Evolutionary conservation across 2,888 invertebrate species (phyloP).

Genomic region (Steinernema scapterisci): DNA sequence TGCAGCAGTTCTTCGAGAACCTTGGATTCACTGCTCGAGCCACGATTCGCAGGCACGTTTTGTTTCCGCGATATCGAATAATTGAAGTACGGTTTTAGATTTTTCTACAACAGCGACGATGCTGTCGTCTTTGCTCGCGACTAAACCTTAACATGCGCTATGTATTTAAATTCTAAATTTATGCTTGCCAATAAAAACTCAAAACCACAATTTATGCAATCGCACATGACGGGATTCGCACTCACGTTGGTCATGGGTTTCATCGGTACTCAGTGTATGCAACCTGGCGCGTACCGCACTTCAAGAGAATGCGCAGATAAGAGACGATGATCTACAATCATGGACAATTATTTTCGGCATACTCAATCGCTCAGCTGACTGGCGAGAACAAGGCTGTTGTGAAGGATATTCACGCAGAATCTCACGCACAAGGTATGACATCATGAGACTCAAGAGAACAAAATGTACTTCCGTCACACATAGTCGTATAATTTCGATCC

Average conservation of each 20-base stretch:
- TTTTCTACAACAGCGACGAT: slow-evolving; percentile 12
- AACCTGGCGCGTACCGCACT: slow-evolving; percentile 94
- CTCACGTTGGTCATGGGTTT: slow-evolving; percentile 78
- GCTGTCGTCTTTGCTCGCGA: background rate
- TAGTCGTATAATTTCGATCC: too few species aligned
- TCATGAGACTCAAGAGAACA: too few species aligned
- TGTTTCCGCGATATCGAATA: too few species aligned
- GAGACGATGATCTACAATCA: slow-evolving; percentile 98
- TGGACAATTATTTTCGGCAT: slow-evolving; percentile 49
- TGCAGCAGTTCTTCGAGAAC: background rate
- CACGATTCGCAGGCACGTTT: background rate
- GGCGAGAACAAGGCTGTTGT: slow-evolving; percentile 78
- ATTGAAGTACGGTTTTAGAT: background rate
- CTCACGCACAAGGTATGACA: slow-evolving; percentile 77
- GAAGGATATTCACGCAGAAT: slow-evolving; percentile 80
- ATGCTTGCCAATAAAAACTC: too few species aligned
- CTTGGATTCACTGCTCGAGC: background rate
- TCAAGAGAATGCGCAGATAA: slow-evolving; percentile 98
- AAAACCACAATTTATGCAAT: too few species aligned
- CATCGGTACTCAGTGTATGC: slow-evolving; percentile 85
- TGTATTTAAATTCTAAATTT: too few species aligned
- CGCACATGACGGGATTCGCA: slow-evolving; percentile 96
- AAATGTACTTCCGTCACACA: too few species aligned
- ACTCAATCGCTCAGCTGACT: slow-evolving; percentile 41
- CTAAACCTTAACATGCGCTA: background rate